Evolutionary conservation across 2,113 vertebrate genomes (phyloP), one percentile per base, ranked within the genome.

Genomic region (Saccopteryx leptura): DNA sequence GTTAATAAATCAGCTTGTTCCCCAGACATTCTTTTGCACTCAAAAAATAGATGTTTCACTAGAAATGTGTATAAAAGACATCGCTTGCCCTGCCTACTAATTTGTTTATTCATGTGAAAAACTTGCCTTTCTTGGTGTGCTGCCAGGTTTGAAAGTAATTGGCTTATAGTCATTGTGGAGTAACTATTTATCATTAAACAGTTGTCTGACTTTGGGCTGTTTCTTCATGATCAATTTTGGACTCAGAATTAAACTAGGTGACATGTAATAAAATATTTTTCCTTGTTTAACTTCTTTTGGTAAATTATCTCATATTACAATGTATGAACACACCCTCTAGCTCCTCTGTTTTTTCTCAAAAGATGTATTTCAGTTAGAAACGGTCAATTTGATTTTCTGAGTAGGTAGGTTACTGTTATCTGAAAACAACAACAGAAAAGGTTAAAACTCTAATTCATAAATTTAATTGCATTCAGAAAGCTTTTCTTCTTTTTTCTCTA

Each of bases 91-190:
- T 68, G 39, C 18, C 17, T 84, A 48, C 71, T 96, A 48, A 86
- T 90, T 26, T 90, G 9, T 75, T 90, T 84, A 95, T 82, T 96
- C 23, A 50, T 26, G 6, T 89, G 74, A 89, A 82, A n/a, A 78
- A 46, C 26, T 93, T 76, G 85, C 66, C 26, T 93, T 76, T 88
- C 66, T 94, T 88, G 90, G 50, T 31, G 4, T 93, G 74, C 72
- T 69, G 68, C 72, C 83, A 83, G 17, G 7, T 68, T 78, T 74
- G 31, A 88, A 74, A 91, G 46, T 39, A 82, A 78, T n/a, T 93
- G 74, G 33, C 69, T 79, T 50, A 56, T 19, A 82, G 58, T 86
- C 50, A n/a, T 1, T 9, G 52, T 24, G 33, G 71, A 92, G 54
- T 80, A 80, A 17, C 7, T 68, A 65, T 31, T 48, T 52, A 80